A percentile compares a stretch with the other conserved stretches of the same genome.
Evolutionary conservation across 1,140 invertebrate genomes (phyloP).

Genomic region (Heliconius himera): DNA sequence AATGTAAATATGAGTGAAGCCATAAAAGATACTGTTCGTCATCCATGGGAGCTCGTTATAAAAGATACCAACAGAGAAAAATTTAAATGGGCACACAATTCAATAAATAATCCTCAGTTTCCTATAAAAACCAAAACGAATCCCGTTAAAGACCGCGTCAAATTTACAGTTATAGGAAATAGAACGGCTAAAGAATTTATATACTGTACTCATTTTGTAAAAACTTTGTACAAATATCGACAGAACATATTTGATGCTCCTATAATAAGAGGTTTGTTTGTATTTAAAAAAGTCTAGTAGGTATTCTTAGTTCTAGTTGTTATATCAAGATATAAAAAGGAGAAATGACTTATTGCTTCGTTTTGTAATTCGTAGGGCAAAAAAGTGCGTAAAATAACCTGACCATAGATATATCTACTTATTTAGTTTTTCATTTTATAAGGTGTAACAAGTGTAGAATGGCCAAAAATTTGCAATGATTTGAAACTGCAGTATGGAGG

Average conservation of each 20-base stretch:
- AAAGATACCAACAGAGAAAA: conserved; percentile 50
- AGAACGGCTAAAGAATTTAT: conserved; percentile 66
- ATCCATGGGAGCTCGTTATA: conserved; percentile 64
- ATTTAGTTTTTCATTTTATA: conserved; percentile 21
- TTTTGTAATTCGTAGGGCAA: not conserved
- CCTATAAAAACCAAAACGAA: conserved; percentile 45
- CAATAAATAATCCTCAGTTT: conserved; percentile 59
- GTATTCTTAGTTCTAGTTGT: not conserved
- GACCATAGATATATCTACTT: not conserved
- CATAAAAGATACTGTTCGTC: conserved; percentile 40
- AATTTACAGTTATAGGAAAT: conserved; percentile 67
- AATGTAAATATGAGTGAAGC: conserved; percentile 2
- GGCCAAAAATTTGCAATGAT: conserved; percentile 61
- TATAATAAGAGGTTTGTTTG: conserved; percentile 56
- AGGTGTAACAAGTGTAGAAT: conserved; percentile 67
- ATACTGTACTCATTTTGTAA: conserved; percentile 60
- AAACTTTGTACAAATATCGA: conserved; percentile 65
- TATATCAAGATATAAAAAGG: not conserved
- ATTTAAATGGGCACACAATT: conserved; percentile 65
- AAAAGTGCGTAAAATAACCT: not conserved
- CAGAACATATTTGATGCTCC: conserved; percentile 58
- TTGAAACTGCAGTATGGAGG: conserved; percentile 61
- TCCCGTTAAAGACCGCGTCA: conserved; percentile 39
- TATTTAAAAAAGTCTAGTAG: not conserved
- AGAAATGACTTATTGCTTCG: not conserved